Conservation (phyloP, 1,140 invertebrate genomes). For the Thereuonema tuberculata region DNA sequence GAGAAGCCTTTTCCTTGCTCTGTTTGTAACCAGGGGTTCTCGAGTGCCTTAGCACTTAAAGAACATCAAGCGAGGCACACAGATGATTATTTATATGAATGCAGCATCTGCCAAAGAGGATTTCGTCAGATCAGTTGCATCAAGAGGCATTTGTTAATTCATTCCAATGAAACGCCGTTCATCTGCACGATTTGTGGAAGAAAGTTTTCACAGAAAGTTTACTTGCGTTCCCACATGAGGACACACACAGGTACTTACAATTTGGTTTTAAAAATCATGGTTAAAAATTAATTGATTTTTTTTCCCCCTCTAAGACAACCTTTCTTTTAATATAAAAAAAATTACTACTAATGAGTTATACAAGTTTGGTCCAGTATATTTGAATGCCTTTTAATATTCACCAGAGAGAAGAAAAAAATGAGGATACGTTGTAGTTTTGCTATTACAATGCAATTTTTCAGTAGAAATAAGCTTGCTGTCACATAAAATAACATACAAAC, state of each 20-base stretch:
- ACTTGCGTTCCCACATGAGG: constrained; percentile 38
- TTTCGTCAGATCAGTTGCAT: not conserved
- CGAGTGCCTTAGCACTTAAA: constrained; percentile 5
- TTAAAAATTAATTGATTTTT: too few relatives aligned
- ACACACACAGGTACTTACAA: constrained; percentile 43
- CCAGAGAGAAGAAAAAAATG: too few relatives aligned
- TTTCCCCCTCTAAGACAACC: too few relatives aligned
- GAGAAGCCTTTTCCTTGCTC: not conserved
- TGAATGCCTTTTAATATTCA: too few relatives aligned
- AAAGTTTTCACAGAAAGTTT: constrained; percentile 41
- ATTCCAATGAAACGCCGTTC: not conserved
- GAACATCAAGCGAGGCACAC: not conserved
- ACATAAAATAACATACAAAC: too few relatives aligned
- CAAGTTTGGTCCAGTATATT: too few relatives aligned
- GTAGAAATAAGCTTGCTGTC: too few relatives aligned
- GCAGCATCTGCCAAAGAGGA: not conserved
- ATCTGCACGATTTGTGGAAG: constrained; percentile 37
- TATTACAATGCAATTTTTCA: too few relatives aligned
- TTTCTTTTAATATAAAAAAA: too few relatives aligned
- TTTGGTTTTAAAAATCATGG: too few relatives aligned
- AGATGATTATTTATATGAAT: not conserved
- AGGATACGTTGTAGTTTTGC: too few relatives aligned
- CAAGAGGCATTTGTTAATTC: not conserved
- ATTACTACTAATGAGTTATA: too few relatives aligned
- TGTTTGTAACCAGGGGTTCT: not conserved